phyloP scores from a whole-genome alignment of 2,888 invertebrate genomes.

The Chaitophorus viminalis region DNA sequence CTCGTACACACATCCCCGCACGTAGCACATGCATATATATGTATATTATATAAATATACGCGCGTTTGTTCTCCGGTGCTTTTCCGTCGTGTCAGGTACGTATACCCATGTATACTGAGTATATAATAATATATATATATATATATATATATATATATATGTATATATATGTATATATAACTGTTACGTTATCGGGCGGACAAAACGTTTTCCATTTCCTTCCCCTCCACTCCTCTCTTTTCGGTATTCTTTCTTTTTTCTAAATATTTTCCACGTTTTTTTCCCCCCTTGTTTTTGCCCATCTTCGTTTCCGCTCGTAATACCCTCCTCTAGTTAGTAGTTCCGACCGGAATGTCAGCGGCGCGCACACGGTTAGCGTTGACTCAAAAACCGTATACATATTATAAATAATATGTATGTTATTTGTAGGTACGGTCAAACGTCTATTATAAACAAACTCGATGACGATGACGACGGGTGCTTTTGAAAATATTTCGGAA shows the following conservation, averaged over 20 bases:
- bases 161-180: too few relatives aligned
- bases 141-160: too few relatives aligned
- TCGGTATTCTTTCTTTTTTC: background rate
- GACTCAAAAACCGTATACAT: background rate
- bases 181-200: constrained; percentile 20
- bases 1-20: background rate
- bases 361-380: background rate
- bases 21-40: too few relatives aligned
- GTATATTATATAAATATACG: background rate
- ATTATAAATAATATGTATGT: too few relatives aligned
- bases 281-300: background rate
- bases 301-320: constrained; percentile 23
- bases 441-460: too few relatives aligned
- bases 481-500: too few relatives aligned
- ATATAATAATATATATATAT: too few relatives aligned
- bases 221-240: background rate
- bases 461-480: too few relatives aligned
- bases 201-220: constrained; percentile 23
- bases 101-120: background rate
- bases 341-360: background rate
- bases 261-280: background rate
- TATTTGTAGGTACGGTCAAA: too few relatives aligned
- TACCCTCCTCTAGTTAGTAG: too few relatives aligned
- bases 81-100: background rate
- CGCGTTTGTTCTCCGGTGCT: background rate